These are phyloP conservation scores for Drosophila ohnishii DNA, from an alignment of 1,140 invertebrate species.

Conservation along the genomic window DNA sequence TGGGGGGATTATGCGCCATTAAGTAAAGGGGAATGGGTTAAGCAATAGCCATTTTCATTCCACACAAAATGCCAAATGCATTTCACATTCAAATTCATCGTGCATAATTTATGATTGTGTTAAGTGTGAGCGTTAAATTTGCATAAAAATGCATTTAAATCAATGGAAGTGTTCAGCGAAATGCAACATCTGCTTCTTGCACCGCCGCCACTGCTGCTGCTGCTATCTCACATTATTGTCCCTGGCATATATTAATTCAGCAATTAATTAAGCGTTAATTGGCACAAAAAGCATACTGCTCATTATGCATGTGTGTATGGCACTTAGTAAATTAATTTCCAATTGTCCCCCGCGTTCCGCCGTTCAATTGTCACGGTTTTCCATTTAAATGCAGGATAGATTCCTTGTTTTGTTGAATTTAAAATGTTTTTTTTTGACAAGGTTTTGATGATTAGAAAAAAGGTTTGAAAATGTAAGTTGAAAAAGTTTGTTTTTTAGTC, in stretches of 20 bases:
- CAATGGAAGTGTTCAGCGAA: constrained; percentile 55
- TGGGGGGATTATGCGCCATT: constrained; percentile 5
- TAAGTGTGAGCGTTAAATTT: constrained; percentile 40
- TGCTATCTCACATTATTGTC: constrained; percentile 16
- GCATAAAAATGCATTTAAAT: constrained; percentile 76
- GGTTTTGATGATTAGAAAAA: constrained; percentile 3
- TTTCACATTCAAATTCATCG: constrained; percentile 33
- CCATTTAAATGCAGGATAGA: constrained; percentile 14
- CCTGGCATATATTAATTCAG: constrained; percentile 59
- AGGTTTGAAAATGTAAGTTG: neutral
- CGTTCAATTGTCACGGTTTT: constrained; percentile 2
- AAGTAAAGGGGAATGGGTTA: neutral
- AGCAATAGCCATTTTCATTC: constrained; percentile 5
- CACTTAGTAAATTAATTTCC: constrained; percentile 54
- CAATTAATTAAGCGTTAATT: constrained; percentile 79
- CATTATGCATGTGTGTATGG: constrained; percentile 66
- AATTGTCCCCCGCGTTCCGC: constrained; percentile 25
- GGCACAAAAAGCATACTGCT: constrained; percentile 67
- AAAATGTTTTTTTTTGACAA: constrained; percentile 2
- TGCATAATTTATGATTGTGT: constrained; percentile 35
- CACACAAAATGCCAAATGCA: constrained; percentile 24
- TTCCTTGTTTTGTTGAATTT: neutral
- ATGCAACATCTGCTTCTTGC: constrained; percentile 57
- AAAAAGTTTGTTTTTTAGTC: neutral
- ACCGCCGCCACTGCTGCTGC: neutral